Evolutionary conservation across 1,140 invertebrate genomes (phyloP).

Genomic region (Callitettix versicolor): DNA sequence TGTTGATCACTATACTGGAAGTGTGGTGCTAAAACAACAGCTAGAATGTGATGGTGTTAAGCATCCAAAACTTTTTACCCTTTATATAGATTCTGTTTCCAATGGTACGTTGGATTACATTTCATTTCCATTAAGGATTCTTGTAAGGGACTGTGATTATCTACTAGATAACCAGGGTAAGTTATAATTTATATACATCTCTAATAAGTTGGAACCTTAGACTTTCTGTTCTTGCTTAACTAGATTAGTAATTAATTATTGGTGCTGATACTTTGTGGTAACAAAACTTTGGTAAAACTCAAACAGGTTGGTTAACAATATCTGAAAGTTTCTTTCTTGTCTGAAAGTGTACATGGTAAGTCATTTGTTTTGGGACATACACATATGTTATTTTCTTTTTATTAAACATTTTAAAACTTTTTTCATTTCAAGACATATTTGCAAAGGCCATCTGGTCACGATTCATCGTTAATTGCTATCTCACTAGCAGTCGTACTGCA

Average conservation of each 20-base stretch:
- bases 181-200: not conserved
- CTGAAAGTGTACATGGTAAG: no score
- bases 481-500: no score
- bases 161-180: conserved; percentile 23
- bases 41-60: conserved; percentile 69
- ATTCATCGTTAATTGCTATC: no score
- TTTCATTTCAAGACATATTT: no score
- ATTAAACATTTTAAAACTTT: no score
- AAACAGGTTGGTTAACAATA: no score
- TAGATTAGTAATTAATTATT: not conserved
- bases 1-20: conserved; percentile 60
- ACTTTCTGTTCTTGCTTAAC: not conserved
- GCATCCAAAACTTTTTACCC: conserved; percentile 72
- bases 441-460: no score
- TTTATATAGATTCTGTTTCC: conserved; percentile 75
- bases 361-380: no score
- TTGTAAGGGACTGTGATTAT: conserved; percentile 58
- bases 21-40: conserved; percentile 56
- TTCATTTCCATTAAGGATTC: conserved; percentile 63
- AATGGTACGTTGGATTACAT: conserved; percentile 74
- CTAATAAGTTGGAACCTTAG: not conserved
- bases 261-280: not conserved
- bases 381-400: no score
- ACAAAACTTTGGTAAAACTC: no score
- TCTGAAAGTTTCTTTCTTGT: no score